These are phyloP conservation scores for Dasypus novemcinctus DNA, from an alignment of 2,113 vertebrate genomes.

Conservation along the genomic window DNA sequence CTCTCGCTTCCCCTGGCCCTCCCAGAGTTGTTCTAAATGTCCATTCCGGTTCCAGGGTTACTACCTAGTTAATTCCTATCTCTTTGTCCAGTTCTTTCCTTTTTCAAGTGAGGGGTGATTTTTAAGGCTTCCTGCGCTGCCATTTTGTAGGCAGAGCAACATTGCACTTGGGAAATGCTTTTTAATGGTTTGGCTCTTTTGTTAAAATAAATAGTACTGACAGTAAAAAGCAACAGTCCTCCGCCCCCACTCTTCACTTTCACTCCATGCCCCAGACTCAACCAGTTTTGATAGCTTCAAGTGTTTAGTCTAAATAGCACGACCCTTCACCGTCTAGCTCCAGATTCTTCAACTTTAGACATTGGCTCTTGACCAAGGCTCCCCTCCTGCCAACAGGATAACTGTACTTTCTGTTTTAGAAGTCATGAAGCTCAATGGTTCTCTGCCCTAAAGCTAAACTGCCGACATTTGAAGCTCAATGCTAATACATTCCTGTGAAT, in stretches of 20 bases:
- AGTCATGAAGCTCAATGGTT: background rate
- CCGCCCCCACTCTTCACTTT: background rate
- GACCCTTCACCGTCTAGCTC: background rate
- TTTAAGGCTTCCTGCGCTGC: too few relatives aligned
- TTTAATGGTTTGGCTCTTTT: background rate
- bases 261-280: background rate
- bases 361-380: background rate
- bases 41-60: too few relatives aligned
- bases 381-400: background rate
- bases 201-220: background rate
- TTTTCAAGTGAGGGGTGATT: too few relatives aligned
- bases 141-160: too few relatives aligned
- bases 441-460: background rate
- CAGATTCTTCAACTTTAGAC: background rate
- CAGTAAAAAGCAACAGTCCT: background rate
- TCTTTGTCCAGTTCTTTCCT: too few relatives aligned
- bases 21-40: too few relatives aligned
- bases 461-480: too few relatives aligned
- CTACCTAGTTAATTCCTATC: too few relatives aligned
- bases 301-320: background rate
- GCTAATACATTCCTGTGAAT: too few relatives aligned
- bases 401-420: background rate
- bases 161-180: background rate
- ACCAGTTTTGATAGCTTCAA: background rate
- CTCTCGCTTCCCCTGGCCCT: too few relatives aligned